Evolutionary conservation across 2,797 vertebrate genomes (phyloP), one percentile per base, ranked within the genome.

Genomic region (Argentina silus): DNA sequence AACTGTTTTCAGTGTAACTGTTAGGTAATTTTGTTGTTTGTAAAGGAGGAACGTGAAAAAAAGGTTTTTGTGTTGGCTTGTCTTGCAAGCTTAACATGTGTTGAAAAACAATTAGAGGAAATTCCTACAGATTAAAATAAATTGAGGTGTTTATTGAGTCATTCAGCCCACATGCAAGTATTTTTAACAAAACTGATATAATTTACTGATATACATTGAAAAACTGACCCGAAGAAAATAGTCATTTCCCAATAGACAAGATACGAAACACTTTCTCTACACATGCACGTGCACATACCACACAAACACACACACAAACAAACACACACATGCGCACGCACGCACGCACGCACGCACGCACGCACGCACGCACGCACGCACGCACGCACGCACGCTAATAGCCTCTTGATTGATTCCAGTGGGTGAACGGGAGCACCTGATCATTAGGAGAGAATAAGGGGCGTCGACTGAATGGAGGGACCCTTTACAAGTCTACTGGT

Each of bases 391-490:
- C 62, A 61, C 70, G 43, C 48, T 11, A 86, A 72, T 82, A 86
- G 82, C 85, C 84, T 87, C 82, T 67, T 89, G 87, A 88, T 85
- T 86, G 86, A 88, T 88, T 86, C 81, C 81, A 79, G 77, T 60
- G 67, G 71, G 43, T 67, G 76, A 84, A 83, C 75, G 85, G 83
- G 80, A 86, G 79, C 83, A 89, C 87, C 87, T 91, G 87, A 90
- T 74, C 59, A 80, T 81, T 80, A 82, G 69, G 0, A 7, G 74
- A 75, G 78, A 86, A 81, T 76, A 62, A 83, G 73, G 79, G 83
- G 76, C 10, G 74, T 77, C 44, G 71, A 48, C 56, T 6, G 14
- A 77, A 75, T 74, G 82, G 78, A 78, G 81, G 73, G 82, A 51
- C 66, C 82, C 85, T 86, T 88, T 78, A 86, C 61, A 66, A 78